Evolutionary conservation across 2,888 invertebrate genomes (phyloP).

Genomic region (Cremastinae sp.): DNA sequence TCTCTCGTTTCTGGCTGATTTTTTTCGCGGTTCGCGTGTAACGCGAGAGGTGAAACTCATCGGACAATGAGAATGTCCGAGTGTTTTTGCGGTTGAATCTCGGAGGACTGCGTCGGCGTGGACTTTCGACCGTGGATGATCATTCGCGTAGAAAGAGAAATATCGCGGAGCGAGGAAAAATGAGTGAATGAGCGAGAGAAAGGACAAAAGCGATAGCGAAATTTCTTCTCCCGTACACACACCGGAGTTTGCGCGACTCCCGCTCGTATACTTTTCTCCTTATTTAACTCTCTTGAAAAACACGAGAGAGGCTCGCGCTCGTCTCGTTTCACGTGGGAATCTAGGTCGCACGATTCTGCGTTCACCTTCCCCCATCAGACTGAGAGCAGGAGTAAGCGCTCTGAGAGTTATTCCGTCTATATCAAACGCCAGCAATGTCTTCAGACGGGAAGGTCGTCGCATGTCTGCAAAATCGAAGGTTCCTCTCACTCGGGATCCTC

Average conservation of each 20-base stretch:
- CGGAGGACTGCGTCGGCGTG: constrained; percentile 49
- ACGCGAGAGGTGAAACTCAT: constrained; percentile 47
- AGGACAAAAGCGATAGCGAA: constrained; percentile 47
- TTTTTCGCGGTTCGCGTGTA: constrained; percentile 20
- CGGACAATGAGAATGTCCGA: constrained; percentile 31
- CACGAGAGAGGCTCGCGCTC: constrained; percentile 34
- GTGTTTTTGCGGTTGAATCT: constrained; percentile 49
- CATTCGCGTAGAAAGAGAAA: constrained; percentile 54
- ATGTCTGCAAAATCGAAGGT: constrained; percentile 66
- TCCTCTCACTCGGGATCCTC: constrained; percentile 13
- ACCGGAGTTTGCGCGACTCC: constrained; percentile 38
- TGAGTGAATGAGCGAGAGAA: too few relatives aligned
- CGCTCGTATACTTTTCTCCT: constrained; percentile 40
- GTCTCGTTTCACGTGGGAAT: constrained; percentile 69
- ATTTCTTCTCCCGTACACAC: constrained; percentile 23
- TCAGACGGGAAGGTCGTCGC: constrained; percentile 74
- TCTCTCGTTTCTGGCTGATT: not conserved
- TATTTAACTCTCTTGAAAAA: constrained; percentile 39
- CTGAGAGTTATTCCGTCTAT: too few relatives aligned
- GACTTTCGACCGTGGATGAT: constrained; percentile 64
- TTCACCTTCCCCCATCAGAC: constrained; percentile 71
- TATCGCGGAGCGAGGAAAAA: constrained; percentile 17
- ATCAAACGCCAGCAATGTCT: constrained; percentile 73
- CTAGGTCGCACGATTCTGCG: constrained; percentile 77
- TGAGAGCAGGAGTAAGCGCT: constrained; percentile 33